These are phyloP conservation scores for Sarcophaga rosellei DNA, from an alignment of 2,888 invertebrate species.

Conservation along the genomic window DNA sequence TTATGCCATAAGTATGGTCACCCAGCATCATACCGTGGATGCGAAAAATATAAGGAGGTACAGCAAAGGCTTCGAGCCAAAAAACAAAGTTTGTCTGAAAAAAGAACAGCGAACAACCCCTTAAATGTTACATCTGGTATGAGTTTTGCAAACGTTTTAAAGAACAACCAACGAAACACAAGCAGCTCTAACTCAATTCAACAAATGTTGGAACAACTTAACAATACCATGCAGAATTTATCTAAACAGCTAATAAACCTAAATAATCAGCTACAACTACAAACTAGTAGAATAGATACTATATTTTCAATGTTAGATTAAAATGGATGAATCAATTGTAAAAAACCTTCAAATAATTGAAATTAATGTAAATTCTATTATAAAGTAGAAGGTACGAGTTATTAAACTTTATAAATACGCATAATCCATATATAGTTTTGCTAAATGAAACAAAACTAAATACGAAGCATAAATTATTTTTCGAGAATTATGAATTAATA, in stretches of 20 bases:
- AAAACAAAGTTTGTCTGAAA: conserved; percentile 13
- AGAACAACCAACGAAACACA: conserved; percentile 6
- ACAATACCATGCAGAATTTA: conserved; percentile 14
- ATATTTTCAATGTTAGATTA: neutral
- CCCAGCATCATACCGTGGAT: neutral
- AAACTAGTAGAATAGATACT: neutral
- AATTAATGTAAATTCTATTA: conserved; percentile 12
- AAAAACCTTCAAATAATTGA: neutral
- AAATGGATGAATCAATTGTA: neutral
- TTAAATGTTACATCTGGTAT: neutral
- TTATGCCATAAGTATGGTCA: conserved; percentile 5
- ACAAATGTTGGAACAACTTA: conserved; percentile 11
- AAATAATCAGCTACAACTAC: too few species aligned
- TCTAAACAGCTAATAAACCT: neutral
- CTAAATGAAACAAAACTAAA: neutral
- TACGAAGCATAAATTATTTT: neutral
- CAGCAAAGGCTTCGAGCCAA: conserved; percentile 9
- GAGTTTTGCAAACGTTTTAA: conserved; percentile 14
- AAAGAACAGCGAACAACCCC: neutral
- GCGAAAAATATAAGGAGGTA: neutral
- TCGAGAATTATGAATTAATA: conserved; percentile 3
- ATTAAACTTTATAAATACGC: neutral
- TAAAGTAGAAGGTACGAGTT: conserved; percentile 20
- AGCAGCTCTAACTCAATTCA: conserved; percentile 8
- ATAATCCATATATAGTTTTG: too few species aligned